phyloP scores from a whole-genome alignment of 2,113 vertebrate genomes.

The Otolemur garnettii region DNA sequence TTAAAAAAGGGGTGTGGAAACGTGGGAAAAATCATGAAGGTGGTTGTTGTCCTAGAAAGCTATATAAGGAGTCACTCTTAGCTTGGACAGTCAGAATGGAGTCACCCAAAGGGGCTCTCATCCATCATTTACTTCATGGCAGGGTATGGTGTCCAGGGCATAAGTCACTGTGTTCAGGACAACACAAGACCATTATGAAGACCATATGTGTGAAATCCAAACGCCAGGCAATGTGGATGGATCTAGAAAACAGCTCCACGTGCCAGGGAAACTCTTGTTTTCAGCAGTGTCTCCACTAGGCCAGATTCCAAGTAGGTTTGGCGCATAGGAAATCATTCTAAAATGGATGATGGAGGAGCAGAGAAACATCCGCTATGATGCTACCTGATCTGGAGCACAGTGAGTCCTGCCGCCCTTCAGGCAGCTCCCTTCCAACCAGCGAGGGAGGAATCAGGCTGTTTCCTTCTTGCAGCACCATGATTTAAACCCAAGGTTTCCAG shows the following conservation, averaged over 20 bases:
- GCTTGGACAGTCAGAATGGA: not conserved
- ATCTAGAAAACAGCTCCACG: not conserved
- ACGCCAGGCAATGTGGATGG: not conserved
- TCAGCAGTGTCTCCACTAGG: not conserved
- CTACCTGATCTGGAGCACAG: not conserved
- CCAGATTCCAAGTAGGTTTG: not conserved
- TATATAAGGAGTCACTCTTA: not conserved
- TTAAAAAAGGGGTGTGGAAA: not conserved
- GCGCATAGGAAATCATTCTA: not conserved
- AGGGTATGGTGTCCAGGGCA: not conserved
- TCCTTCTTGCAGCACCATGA: not conserved
- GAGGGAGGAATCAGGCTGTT: too few relatives aligned
- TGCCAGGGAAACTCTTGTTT: not conserved
- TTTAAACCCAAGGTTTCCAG: not conserved
- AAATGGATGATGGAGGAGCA: not conserved
- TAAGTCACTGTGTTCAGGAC: not conserved
- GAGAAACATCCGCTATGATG: not conserved
- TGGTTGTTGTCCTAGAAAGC: not conserved
- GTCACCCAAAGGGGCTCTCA: not conserved
- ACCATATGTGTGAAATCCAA: slow-evolving; percentile 25
- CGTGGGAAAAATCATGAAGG: not conserved
- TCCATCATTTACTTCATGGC: not conserved
- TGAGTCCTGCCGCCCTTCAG: not conserved
- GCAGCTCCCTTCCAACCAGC: not conserved
- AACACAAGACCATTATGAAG: not conserved